These are phyloP conservation scores for Enteromius afrohamiltoni DNA, from an alignment of 2,797 vertebrate genomes.

Conservation along the genomic window DNA sequence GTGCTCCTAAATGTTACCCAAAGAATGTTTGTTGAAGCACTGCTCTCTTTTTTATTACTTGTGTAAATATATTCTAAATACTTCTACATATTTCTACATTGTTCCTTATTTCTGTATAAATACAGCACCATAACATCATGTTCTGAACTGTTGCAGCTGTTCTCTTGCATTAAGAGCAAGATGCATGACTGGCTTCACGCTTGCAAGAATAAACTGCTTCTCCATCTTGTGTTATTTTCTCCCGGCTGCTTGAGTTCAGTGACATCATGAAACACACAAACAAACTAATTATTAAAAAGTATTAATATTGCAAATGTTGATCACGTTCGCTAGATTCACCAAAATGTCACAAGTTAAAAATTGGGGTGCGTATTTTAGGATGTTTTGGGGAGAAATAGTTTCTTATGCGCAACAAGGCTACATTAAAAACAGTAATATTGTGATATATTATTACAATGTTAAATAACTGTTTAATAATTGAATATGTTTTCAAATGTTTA, in stretches of 20 bases:
- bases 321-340: neutral
- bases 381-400: neutral
- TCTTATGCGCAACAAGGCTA: neutral
- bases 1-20: neutral
- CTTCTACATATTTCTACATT: neutral
- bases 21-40: neutral
- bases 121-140: neutral
- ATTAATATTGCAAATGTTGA: neutral
- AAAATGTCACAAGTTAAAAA: neutral
- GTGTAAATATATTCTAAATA: neutral
- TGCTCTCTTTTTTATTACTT: neutral
- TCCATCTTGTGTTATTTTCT: constrained; percentile 33
- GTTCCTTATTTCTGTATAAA: neutral
- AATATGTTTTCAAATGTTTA: neutral
- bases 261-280: neutral
- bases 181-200: constrained; percentile 22
- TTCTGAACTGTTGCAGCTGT: constrained; percentile 28
- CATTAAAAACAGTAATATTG: neutral
- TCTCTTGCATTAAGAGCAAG: constrained; percentile 14
- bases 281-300: neutral
- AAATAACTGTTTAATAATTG: neutral
- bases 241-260: constrained; percentile 7
- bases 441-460: neutral
- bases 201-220: constrained; percentile 30
- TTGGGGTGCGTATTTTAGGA: neutral